Evolutionary conservation across 2,888 invertebrate genomes (phyloP), one percentile per base, ranked within the genome.

Genomic region (Anarsia innoxiella): DNA sequence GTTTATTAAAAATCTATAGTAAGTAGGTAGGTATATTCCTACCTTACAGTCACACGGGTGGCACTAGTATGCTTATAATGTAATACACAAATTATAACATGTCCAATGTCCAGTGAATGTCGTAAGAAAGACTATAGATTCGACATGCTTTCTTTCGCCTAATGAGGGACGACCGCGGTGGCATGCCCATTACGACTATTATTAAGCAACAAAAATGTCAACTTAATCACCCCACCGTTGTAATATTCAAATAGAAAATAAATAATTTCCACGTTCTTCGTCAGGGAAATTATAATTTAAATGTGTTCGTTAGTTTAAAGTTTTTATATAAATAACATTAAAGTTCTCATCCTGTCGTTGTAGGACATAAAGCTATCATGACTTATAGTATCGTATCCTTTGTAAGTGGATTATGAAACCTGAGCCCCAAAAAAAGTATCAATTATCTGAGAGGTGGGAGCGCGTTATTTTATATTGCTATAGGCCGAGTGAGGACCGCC

Each of bases 391-490:
- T n/a, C 28, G 2, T 11, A n/a, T 3, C 3, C 11, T 30, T 34
- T 16, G 30, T 41, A 43, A 43, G 38, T 37, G 40, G 37, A 44
- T 41, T 43, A 32, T 19, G 23, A 37, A 36, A 35, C 15, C 37
- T 19, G 37, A 40, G 37, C 39, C 43, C 28, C 34, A 31, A 37
- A 39, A 36, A 47, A 39, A 30, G 35, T 43, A 42, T 45, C 41
- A 42, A 48, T 45, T 44, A 45, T 28, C 30, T 37, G 28, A 40
- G n/a, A n/a, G 41, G 23, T 16, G 37, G 31, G 33, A 42, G 37
- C 14, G 40, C 34, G 42, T 46, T 41, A 42, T 46, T 42, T 44
- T 45, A 37, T 44, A 44, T 44, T 46, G 40, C 40, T 43, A 38
- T 36, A 33, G 39, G 40, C 38, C 44, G 37, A 37, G 36, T 39